Conservation (phyloP, 1,140 invertebrate genomes). For the Epicauta chinensis region DNA sequence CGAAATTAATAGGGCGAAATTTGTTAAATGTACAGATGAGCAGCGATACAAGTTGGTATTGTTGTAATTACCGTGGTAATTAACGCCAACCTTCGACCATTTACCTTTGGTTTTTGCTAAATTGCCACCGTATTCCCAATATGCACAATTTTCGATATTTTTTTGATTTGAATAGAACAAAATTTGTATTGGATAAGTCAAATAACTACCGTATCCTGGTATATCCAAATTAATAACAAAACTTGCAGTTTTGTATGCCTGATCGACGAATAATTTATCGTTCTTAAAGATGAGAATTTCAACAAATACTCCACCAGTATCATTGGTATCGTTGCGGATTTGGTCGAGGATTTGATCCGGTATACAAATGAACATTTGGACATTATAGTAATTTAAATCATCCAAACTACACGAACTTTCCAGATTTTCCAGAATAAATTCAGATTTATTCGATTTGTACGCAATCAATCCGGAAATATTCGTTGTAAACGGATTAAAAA, state of each 20-base stretch:
- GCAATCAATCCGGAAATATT: slow-evolving; percentile 47
- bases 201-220: slow-evolving; percentile 47
- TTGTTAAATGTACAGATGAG: slow-evolving; percentile 52
- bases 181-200: slow-evolving; percentile 43
- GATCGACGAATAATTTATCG: slow-evolving; percentile 49
- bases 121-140: slow-evolving; percentile 49
- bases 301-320: slow-evolving; percentile 22
- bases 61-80: slow-evolving; percentile 22
- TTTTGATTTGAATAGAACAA: slow-evolving; percentile 44
- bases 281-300: slow-evolving; percentile 50
- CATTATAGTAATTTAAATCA: slow-evolving; percentile 22
- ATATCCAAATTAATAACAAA: slow-evolving; percentile 51
- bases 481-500: slow-evolving; percentile 46
- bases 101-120: slow-evolving; percentile 26
- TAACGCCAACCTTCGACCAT: slow-evolving; percentile 41
- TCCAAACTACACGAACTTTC: no score
- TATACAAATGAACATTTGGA: slow-evolving; percentile 50
- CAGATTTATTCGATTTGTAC: no score
- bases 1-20: slow-evolving; percentile 51
- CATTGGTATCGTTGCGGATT: slow-evolving; percentile 5
- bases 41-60: slow-evolving; percentile 45
- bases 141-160: slow-evolving; percentile 44
- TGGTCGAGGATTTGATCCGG: slow-evolving; percentile 34
- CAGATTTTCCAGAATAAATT: no score
- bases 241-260: slow-evolving; percentile 32